These are phyloP conservation scores for Bufotes viridis DNA, from an alignment of 2,797 vertebrate species.

Conservation along the genomic window DNA sequence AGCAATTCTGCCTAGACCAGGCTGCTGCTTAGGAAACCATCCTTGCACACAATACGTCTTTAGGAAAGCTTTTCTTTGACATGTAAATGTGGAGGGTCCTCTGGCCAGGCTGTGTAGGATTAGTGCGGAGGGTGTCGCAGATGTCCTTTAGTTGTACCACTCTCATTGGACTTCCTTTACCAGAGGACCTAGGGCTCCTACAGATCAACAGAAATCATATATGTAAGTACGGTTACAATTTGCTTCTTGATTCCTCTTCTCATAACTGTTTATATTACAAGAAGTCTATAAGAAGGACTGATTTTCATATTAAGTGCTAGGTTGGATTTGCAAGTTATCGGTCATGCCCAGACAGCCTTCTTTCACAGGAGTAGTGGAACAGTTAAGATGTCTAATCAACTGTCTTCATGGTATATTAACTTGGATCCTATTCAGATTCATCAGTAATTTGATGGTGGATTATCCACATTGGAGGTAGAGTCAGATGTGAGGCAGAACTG, in stretches of 20 bases:
- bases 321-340: background rate
- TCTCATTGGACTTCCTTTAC: background rate
- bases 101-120: slow-evolving; percentile 42
- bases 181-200: slow-evolving; percentile 1
- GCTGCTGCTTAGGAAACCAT: slow-evolving; percentile 60
- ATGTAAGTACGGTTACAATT: slow-evolving; percentile 38
- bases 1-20: slow-evolving; percentile 42
- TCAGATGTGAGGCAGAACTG: background rate
- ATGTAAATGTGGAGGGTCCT: slow-evolving; percentile 56
- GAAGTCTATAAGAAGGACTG: background rate
- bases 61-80: slow-evolving; percentile 55
- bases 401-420: background rate
- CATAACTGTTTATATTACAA: background rate
- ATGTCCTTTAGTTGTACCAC: slow-evolving; percentile 35
- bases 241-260: background rate
- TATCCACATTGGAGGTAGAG: background rate
- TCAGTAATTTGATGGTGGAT: background rate
- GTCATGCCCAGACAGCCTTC: background rate
- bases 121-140: slow-evolving; percentile 48
- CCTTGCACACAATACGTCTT: slow-evolving; percentile 45
- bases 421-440: background rate
- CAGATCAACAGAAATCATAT: background rate
- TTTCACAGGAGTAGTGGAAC: background rate
- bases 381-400: background rate
- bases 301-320: slow-evolving; percentile 2